A percentile compares a stretch with the other conserved stretches of the same genome.
phyloP scores from a whole-genome alignment of 2,888 invertebrate genomes.

The Tachina grossa region DNA sequence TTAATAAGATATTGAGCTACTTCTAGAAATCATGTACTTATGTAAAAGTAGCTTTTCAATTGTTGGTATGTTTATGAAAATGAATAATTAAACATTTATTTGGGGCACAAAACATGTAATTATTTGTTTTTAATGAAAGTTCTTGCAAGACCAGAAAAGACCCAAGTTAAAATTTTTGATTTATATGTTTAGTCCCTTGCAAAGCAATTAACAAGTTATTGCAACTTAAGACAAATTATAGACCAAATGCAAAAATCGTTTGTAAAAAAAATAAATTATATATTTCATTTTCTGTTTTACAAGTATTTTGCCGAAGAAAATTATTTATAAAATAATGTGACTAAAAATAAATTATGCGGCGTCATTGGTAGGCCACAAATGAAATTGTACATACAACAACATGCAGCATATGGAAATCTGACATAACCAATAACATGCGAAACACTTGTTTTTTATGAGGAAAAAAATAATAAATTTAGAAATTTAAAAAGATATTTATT shows the following conservation, averaged over 20 bases:
- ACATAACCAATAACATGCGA: constrained; percentile 51
- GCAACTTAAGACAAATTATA: constrained; percentile 30
- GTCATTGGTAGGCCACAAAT: constrained; percentile 59
- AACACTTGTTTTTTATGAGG: constrained; percentile 58
- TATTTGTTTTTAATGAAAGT: too few relatives aligned
- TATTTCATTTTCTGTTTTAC: background rate
- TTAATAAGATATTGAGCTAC: background rate
- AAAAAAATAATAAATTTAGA: constrained; percentile 19
- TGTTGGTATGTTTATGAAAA: too few relatives aligned
- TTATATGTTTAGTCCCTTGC: background rate
- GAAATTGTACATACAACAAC: constrained; percentile 19
- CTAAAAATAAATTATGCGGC: constrained; percentile 64
- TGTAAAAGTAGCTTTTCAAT: background rate
- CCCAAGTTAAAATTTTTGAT: background rate
- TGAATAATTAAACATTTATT: too few relatives aligned
- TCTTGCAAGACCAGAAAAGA: too few relatives aligned
- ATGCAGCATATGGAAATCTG: constrained; percentile 32
- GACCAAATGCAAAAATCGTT: constrained; percentile 14
- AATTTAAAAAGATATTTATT: constrained; percentile 30
- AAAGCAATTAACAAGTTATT: constrained; percentile 29
- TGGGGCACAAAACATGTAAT: too few relatives aligned
- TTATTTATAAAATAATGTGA: constrained; percentile 38
- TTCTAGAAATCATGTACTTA: background rate
- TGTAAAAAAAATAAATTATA: constrained; percentile 1
- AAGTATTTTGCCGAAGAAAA: background rate